Conservation (phyloP, 2,888 invertebrate genomes). For the Patella pellucida region DNA sequence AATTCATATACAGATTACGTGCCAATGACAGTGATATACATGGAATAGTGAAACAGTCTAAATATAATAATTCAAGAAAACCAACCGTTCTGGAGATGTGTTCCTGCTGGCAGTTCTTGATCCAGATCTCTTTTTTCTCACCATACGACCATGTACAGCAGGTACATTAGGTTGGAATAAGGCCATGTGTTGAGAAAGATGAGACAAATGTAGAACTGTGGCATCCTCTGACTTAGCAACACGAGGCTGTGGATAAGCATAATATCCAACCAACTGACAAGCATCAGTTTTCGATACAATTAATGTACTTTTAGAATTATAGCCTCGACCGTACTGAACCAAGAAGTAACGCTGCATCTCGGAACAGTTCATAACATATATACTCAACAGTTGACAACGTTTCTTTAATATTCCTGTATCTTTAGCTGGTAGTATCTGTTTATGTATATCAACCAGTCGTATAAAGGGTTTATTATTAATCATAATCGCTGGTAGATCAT, state of each 20-base stretch:
- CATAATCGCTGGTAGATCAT: slow-evolving; percentile 69
- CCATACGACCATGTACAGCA: slow-evolving; percentile 17
- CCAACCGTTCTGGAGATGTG: not conserved
- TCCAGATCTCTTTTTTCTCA: slow-evolving; percentile 16
- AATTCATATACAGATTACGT: too few species aligned
- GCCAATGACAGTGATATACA: too few species aligned
- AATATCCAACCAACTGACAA: slow-evolving; percentile 66
- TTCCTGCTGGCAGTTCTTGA: slow-evolving; percentile 13
- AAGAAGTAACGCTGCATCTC: slow-evolving; percentile 71
- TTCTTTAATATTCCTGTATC: slow-evolving; percentile 71
- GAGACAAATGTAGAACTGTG: slow-evolving; percentile 12
- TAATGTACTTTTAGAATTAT: slow-evolving; percentile 68
- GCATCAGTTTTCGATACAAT: slow-evolving; percentile 67
- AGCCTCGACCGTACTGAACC: slow-evolving; percentile 68
- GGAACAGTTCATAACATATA: slow-evolving; percentile 66
- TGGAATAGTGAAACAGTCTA: too few species aligned
- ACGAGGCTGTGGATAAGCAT: slow-evolving; percentile 65
- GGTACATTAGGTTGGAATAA: not conserved
- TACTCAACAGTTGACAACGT: slow-evolving; percentile 66
- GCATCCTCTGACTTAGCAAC: slow-evolving; percentile 34
- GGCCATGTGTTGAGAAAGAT: slow-evolving; percentile 11
- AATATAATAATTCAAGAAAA: not conserved
- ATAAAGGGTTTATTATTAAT: slow-evolving; percentile 65
- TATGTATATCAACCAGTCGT: slow-evolving; percentile 69
- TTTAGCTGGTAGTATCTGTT: slow-evolving; percentile 70